Evolutionary conservation across 2,113 vertebrate species (phyloP).

Genomic region (Atractosteus spatula): DNA sequence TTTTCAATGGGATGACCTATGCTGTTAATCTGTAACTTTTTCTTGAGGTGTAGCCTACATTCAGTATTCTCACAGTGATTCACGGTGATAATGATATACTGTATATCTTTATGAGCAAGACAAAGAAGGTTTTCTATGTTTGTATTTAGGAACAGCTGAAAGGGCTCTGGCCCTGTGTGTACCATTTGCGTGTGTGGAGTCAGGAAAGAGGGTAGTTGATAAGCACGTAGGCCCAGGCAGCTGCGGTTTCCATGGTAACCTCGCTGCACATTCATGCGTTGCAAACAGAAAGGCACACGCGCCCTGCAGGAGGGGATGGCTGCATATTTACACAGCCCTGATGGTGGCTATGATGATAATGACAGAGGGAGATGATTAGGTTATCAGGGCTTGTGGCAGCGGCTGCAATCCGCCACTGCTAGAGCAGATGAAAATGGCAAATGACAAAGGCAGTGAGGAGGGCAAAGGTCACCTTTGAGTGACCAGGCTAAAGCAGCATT

Average conservation of each 20-base stretch:
- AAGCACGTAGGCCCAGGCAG: constrained; percentile 58
- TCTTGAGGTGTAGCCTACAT: too few relatives aligned
- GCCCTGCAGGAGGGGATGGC: constrained; percentile 42
- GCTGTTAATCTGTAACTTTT: too few relatives aligned
- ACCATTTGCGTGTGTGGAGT: constrained; percentile 26
- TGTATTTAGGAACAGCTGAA: too few relatives aligned
- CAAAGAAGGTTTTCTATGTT: too few relatives aligned
- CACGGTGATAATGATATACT: too few relatives aligned
- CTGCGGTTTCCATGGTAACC: constrained; percentile 59
- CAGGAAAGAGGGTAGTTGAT: constrained; percentile 51
- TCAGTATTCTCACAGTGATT: too few relatives aligned
- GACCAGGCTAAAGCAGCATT: too few relatives aligned
- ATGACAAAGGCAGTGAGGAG: neutral
- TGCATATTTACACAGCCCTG: constrained; percentile 54
- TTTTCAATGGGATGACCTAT: too few relatives aligned
- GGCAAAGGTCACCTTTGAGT: neutral
- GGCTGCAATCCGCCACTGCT: constrained; percentile 48
- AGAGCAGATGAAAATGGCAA: constrained; percentile 16
- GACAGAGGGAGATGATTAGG: constrained; percentile 62
- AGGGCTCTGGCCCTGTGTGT: too few relatives aligned
- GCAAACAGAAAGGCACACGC: constrained; percentile 39
- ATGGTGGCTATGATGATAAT: constrained; percentile 59
- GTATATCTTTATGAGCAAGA: too few relatives aligned
- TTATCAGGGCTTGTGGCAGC: constrained; percentile 55
- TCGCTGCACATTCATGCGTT: constrained; percentile 55